Evolutionary conservation across 2,888 invertebrate genomes (phyloP), one percentile per base, ranked within the genome.

Genomic region (Drosophila tripunctata): DNA sequence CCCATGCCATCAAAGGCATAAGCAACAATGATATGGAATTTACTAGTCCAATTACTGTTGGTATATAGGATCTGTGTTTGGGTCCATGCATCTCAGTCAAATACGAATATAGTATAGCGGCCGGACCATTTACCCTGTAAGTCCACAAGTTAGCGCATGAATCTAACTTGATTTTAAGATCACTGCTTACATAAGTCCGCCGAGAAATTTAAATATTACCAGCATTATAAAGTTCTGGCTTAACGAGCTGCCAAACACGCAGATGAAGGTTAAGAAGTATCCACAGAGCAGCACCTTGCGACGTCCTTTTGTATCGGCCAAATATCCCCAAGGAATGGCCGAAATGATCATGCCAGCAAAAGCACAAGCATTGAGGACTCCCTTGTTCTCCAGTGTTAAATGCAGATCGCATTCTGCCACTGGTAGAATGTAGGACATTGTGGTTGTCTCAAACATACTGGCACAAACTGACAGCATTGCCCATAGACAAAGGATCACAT

Each of bases 301-400:
- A 62, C 95, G 92, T 7, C 96, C 96, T 60, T 95, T 92, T 0
- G 94, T 94, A 87, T 96, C 96, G 0, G 95, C 94, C 4, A 96
- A 89, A 86, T 94, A 95, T 0, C 96, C 96, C 96, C 96, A 96
- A 2, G 95, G 68, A 88, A 95, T 93, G 0, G 95, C 95, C 33
- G 95, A 95, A 0, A 93, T 92, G 73, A 95, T 94, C 95, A 96
- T 96, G 94, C 96, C 96, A 87, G 94, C 93, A 91, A 95, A 96
- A 3, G 95, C 94, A 63, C 94, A 93, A 1, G 94, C 94, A 64
- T 94, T 94, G 1, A 96, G 91, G 0, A 94, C 91, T 2, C 96
- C 96, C 92, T 96, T 96, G 47, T 95, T 93, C 19, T 94, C 87
- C 6, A 95, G 90, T 0, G 93, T 93, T 36, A 96, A 92, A 30